Evolutionary conservation across 2,888 invertebrate genomes (phyloP).

Genomic region (Agriopis aurantiaria): DNA sequence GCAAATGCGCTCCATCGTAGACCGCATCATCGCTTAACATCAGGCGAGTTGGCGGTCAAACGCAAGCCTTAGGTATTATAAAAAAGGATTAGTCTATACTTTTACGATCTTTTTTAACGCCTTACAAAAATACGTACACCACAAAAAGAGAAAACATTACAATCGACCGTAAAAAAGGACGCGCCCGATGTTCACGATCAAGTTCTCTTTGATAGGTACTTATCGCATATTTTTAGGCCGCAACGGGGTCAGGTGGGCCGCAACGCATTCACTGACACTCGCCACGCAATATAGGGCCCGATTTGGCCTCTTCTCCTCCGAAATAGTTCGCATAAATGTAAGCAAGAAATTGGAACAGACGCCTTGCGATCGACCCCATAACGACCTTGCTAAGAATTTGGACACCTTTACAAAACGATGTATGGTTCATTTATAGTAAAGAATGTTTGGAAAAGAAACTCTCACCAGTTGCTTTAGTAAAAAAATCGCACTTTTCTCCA

Average conservation of each 20-base stretch:
- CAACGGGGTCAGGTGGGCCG: not conserved
- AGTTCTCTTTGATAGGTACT: not conserved
- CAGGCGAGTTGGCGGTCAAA: too few species aligned
- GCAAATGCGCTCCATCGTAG: too few species aligned
- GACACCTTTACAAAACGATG: not conserved
- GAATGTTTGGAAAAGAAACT: not conserved
- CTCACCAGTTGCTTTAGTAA: conserved; percentile 19
- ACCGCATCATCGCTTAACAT: too few species aligned
- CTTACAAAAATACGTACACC: not conserved
- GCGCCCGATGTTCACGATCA: not conserved
- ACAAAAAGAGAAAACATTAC: not conserved
- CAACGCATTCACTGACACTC: not conserved
- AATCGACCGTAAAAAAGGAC: not conserved
- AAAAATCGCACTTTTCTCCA: conserved; percentile 14
- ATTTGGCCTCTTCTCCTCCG: not conserved
- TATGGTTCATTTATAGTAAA: not conserved
- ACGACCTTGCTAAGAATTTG: not conserved
- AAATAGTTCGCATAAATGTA: not conserved
- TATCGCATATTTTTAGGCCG: not conserved
- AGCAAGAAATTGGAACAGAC: conserved; percentile 1
- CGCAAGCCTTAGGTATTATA: too few species aligned
- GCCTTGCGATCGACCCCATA: not conserved
- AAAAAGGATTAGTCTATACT: too few species aligned
- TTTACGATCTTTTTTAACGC: not conserved
- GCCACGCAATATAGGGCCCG: not conserved